A percentile compares a stretch with the other conserved stretches of the same genome.
phyloP scores from a whole-genome alignment of 1,140 invertebrate genomes.

The Macrotrachela quadricornifera region DNA sequence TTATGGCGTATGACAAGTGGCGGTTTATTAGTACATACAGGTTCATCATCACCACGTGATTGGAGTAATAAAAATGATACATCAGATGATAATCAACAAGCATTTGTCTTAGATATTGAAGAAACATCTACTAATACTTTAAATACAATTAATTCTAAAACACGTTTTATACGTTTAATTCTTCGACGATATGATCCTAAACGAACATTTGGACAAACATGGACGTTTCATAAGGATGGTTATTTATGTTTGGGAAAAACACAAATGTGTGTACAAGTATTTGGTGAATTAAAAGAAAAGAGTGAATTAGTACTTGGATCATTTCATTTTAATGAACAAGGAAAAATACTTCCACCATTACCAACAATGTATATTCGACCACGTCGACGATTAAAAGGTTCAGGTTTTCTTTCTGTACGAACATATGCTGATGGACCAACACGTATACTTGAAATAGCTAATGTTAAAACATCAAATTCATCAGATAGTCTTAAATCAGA shows the following conservation, averaged over 20 bases:
- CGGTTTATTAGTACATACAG: constrained; percentile 76
- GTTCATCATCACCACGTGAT: constrained; percentile 42
- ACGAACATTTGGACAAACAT: constrained; percentile 64
- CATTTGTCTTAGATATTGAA: constrained; percentile 56
- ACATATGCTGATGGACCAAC: constrained; percentile 78
- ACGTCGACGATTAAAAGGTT: constrained; percentile 57
- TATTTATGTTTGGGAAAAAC: constrained; percentile 51
- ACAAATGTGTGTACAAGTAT: constrained; percentile 67
- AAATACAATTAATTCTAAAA: constrained; percentile 21
- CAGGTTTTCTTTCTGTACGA: constrained; percentile 57
- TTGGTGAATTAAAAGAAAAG: constrained; percentile 42
- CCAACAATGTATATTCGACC: constrained; percentile 39
- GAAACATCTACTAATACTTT: constrained; percentile 50
- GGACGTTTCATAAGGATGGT: constrained; percentile 51
- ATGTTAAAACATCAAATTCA: constrained; percentile 44
- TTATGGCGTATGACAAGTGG: constrained; percentile 77
- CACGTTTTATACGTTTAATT: constrained; percentile 41
- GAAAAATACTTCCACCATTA: constrained; percentile 28
- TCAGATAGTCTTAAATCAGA: constrained; percentile 15
- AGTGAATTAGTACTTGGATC: constrained; percentile 57
- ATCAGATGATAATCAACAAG: constrained; percentile 7
- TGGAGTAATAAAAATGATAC: constrained; percentile 17
- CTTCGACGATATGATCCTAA: constrained; percentile 57
- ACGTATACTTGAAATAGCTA: constrained; percentile 56
- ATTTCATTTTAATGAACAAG: constrained; percentile 16